Evolutionary conservation across 2,888 invertebrate genomes (phyloP).

Genomic region (Sarcophaga variegata): DNA sequence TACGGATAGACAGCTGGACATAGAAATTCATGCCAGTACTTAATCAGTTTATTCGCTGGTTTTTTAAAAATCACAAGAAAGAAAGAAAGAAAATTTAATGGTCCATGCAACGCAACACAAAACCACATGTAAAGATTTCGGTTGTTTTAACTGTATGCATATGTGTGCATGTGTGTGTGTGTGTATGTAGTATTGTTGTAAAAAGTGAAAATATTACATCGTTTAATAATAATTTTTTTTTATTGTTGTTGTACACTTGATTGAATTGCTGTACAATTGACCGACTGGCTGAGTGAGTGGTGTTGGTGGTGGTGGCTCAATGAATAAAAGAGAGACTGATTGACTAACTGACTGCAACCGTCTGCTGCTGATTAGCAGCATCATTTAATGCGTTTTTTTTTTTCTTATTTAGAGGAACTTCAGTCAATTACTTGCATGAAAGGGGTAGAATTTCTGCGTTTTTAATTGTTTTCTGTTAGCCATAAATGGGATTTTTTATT

Average conservation of each 20-base stretch:
- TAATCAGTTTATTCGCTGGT: constrained; percentile 12
- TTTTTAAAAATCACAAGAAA: background rate
- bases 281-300: constrained; percentile 9
- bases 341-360: constrained; percentile 19
- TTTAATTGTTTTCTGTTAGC: too few relatives aligned
- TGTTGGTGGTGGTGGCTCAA: background rate
- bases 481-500: too few relatives aligned
- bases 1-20: background rate
- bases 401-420: too few relatives aligned
- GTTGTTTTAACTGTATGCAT: too few relatives aligned
- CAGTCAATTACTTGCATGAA: too few relatives aligned
- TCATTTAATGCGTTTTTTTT: background rate
- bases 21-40: background rate
- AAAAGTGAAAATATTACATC: background rate
- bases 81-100: background rate
- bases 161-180: too few relatives aligned
- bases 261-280: constrained; percentile 42
- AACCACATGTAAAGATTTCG: background rate
- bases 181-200: background rate
- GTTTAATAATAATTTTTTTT: background rate
- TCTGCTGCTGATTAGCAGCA: constrained; percentile 20
- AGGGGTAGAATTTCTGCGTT: too few relatives aligned
- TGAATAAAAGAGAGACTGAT: constrained; percentile 6
- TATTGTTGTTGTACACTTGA: background rate
- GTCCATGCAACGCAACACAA: background rate